Conservation (phyloP, 2,888 invertebrate species). For the Orthosia gracilis region DNA sequence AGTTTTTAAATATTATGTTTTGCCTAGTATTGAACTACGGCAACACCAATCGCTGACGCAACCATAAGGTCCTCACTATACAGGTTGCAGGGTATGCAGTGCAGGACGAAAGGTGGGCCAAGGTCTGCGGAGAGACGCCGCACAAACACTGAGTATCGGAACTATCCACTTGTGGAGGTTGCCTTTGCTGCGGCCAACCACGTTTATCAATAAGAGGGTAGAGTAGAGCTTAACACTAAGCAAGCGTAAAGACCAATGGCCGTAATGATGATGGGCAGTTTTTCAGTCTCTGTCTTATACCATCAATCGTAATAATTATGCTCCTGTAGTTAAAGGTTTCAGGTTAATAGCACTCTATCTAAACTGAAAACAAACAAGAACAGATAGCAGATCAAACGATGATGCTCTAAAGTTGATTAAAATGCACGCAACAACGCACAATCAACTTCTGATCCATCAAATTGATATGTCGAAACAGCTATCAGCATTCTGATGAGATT, state of each 20-base stretch:
- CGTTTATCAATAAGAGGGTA: too few species aligned
- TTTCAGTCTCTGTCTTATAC: background rate
- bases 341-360: background rate
- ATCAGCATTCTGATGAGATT: conserved; percentile 24
- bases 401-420: conserved; percentile 49
- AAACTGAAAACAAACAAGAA: conserved; percentile 4
- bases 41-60: too few species aligned
- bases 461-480: conserved; percentile 28
- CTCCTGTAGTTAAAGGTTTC: background rate
- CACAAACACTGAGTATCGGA: too few species aligned
- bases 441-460: conserved; percentile 42
- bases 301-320: background rate
- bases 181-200: too few species aligned
- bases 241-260: background rate
- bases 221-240: too few species aligned
- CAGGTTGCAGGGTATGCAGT: too few species aligned
- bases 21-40: too few species aligned
- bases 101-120: too few species aligned
- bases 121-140: too few species aligned
- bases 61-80: too few species aligned
- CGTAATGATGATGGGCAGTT: background rate
- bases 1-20: too few species aligned
- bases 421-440: conserved; percentile 28
- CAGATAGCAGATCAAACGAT: conserved; percentile 14
- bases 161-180: too few species aligned